A percentile compares a stretch with the other conserved stretches of the same genome.
These are phyloP conservation scores for Cuculus canorus DNA, from an alignment of 2,797 vertebrate genomes.

Conservation along the genomic window DNA sequence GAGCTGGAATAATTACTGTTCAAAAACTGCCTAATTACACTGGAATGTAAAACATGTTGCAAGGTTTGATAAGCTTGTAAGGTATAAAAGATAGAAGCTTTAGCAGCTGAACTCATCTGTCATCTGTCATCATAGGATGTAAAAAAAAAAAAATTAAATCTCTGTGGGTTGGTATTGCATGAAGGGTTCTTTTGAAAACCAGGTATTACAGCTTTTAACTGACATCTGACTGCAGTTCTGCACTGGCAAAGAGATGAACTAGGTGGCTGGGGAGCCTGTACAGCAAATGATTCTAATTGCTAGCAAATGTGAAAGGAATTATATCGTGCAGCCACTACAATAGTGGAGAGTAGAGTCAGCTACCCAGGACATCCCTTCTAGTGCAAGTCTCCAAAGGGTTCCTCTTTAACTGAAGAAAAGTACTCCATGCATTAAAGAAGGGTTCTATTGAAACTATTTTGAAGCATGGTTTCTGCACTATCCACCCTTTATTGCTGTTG, in stretches of 20 bases:
- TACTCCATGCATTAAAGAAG: background rate
- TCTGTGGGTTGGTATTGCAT: background rate
- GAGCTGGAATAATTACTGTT: background rate
- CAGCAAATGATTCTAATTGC: conserved; percentile 17
- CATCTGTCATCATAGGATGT: background rate
- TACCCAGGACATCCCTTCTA: background rate
- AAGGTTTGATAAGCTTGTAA: background rate
- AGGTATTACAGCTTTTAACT: background rate
- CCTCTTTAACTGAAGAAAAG: background rate
- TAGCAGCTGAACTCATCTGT: conserved; percentile 6
- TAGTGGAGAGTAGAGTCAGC: background rate
- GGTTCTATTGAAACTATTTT: background rate
- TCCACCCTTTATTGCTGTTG: background rate
- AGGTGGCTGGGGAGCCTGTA: background rate
- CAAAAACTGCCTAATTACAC: background rate
- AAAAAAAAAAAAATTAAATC: background rate
- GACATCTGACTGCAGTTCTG: background rate
- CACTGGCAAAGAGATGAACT: background rate
- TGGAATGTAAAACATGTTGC: background rate
- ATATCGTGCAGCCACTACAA: background rate
- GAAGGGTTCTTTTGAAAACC: conserved; percentile 30
- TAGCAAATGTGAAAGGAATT: background rate
- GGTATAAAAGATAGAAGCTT: background rate
- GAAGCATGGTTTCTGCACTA: background rate
- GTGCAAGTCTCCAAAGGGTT: background rate